Conservation (phyloP, 2,797 vertebrate genomes). For the Botia kubotai region DNA sequence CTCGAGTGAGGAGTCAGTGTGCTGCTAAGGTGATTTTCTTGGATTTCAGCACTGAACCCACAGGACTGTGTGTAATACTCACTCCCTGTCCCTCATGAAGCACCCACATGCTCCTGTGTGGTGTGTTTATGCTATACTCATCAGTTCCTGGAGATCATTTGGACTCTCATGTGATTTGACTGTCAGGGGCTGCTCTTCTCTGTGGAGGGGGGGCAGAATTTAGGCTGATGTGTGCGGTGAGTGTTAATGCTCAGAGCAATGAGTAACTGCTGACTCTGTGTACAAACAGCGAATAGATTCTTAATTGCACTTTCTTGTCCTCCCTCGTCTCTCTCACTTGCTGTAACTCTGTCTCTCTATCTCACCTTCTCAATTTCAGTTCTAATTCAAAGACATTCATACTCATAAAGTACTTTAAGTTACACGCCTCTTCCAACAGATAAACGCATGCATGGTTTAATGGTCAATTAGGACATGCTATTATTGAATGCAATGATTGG, state of each 20-base stretch:
- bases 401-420: no score
- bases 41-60: constrained; percentile 37
- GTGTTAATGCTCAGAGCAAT: not conserved
- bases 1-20: no score
- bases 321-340: not conserved
- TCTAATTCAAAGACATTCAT: no score
- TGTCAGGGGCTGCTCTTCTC: not conserved
- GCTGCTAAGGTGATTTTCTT: constrained; percentile 52
- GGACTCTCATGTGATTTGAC: not conserved
- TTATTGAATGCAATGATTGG: no score
- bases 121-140: constrained; percentile 14
- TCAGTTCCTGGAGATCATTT: constrained; percentile 15
- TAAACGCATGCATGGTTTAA: no score
- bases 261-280: constrained; percentile 28
- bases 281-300: constrained; percentile 7
- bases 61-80: constrained; percentile 27
- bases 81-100: no score
- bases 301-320: constrained; percentile 7
- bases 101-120: not conserved
- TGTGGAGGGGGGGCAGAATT: not conserved
- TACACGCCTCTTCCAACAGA: no score
- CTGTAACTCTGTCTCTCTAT: no score
- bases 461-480: no score
- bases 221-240: not conserved
- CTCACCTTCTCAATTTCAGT: not conserved